These are phyloP conservation scores for Embiotoca jacksoni DNA, from an alignment of 2,113 vertebrate species.

Conservation along the genomic window DNA sequence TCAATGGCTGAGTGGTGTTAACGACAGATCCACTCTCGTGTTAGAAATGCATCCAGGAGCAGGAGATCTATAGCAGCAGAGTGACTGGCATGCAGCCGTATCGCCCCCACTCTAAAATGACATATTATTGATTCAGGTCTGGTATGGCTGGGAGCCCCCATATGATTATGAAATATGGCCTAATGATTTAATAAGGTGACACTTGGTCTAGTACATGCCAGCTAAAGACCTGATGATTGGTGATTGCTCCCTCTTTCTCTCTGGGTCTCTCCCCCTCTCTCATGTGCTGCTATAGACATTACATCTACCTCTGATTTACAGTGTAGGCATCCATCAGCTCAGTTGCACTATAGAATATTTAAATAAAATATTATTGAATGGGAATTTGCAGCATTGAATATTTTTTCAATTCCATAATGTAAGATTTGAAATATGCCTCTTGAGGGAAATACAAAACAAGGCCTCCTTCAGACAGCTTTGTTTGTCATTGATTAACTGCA, in stretches of 20 bases:
- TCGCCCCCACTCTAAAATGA: slow-evolving; percentile 53
- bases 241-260: slow-evolving; percentile 32
- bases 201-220: slow-evolving; percentile 56
- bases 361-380: background rate
- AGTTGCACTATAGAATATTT: background rate
- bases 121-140: slow-evolving; percentile 64
- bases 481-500: slow-evolving; percentile 37
- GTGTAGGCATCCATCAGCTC: slow-evolving; percentile 6
- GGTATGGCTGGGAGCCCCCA: slow-evolving; percentile 58
- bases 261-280: slow-evolving; percentile 1
- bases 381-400: background rate
- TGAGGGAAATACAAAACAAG: background rate
- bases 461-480: slow-evolving; percentile 18
- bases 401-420: background rate
- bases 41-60: slow-evolving; percentile 39
- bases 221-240: slow-evolving; percentile 68
- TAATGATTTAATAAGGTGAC: slow-evolving; percentile 72
- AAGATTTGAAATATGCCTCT: background rate
- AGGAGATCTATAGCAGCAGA: slow-evolving; percentile 31
- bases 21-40: slow-evolving; percentile 18
- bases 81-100: slow-evolving; percentile 38
- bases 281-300: background rate
- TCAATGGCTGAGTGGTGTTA: slow-evolving; percentile 1
- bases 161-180: slow-evolving; percentile 68
- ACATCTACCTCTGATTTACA: slow-evolving; percentile 16